A percentile compares a stretch with the other conserved stretches of the same genome.
These are phyloP conservation scores for Aphrocallistes beatrix DNA, from an alignment of 37 sponge, comb jelly and placozoan species.

Conservation along the genomic window DNA sequence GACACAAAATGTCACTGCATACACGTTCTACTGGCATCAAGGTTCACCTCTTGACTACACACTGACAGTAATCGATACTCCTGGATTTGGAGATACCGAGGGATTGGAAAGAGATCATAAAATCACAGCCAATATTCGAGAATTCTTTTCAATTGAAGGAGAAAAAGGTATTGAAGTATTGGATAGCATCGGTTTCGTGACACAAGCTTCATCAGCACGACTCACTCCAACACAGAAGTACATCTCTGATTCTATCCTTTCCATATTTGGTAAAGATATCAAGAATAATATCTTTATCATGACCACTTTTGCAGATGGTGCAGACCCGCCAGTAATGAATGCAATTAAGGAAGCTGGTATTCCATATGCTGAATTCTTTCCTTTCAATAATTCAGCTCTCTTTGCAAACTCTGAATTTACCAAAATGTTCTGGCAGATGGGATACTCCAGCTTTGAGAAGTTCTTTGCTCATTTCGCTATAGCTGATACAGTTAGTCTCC, in stretches of 20 bases:
- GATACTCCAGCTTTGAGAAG: slow-evolving; percentile 24
- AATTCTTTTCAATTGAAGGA: slow-evolving; percentile 28
- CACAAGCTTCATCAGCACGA: slow-evolving; percentile 43
- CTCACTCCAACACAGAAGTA: slow-evolving; percentile 44
- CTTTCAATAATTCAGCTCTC: slow-evolving; percentile 60
- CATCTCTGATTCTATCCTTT: slow-evolving; percentile 46
- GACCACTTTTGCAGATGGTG: slow-evolving; percentile 64
- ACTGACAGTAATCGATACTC: slow-evolving; percentile 59
- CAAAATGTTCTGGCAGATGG: slow-evolving; percentile 65
- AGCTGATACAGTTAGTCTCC: slow-evolving; percentile 27
- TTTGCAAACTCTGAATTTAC: slow-evolving; percentile 18
- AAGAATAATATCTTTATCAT: slow-evolving; percentile 45
- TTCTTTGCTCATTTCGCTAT: slow-evolving; percentile 35
- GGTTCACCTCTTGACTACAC: slow-evolving; percentile 22
- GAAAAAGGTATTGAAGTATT: slow-evolving; percentile 37
- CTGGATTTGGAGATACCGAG: slow-evolving; percentile 59
- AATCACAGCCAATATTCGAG: slow-evolving; percentile 27
- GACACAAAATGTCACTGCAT: slow-evolving; percentile 50
- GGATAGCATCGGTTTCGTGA: slow-evolving; percentile 45
- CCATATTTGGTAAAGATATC: slow-evolving; percentile 44
- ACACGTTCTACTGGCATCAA: slow-evolving; percentile 28
- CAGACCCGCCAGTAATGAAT: slow-evolving; percentile 36
- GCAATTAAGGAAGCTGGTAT: slow-evolving; percentile 39
- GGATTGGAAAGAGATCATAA: slow-evolving; percentile 38
- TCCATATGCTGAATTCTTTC: slow-evolving; percentile 27